Base-by-base conservation (phyloP, 35 echinoderm and acorn worm species). In the Apostichopus japonicus region DNA sequence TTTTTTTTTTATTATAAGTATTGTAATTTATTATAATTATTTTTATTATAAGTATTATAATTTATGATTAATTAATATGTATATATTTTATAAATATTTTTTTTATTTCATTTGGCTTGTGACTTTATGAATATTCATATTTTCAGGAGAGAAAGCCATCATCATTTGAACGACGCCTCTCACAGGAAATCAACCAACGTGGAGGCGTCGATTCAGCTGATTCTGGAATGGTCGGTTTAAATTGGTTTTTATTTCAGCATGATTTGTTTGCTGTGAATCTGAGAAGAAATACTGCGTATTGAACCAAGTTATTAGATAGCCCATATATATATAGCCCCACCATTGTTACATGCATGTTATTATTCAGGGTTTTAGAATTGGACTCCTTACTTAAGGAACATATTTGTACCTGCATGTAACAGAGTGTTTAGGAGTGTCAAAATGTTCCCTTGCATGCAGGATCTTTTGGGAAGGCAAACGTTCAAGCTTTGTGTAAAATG, bases 91-190 rank as follows among this genome's bases (percentile, higher is more conserved):
- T 2, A 61, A 44, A 44, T 44, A 61, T 61, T 61, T 8, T 9
- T 9, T 61, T 61, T 1, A 13, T 8, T 61, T 10, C 7, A 61
- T 61, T 8, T 61, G 13, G 57, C 7, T 61, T 5, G 0, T 61
- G 57, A 61, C 57, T 61, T 58, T 5, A 57, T 88, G 61, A 9
- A 88, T 72, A 72, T 88, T 88, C 86, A 17, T 9, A 56, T 65
- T 87, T 88, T 16, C 86, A 88, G 86, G 86, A 88, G 61, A 88
- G 86, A 33, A 71, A 71, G 22, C 86, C 90, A 8, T 55, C 90
- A 23, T 77, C 90, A 0, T 96, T 96, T 92, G 95, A 96, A 15
- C 65, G 53, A 56, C 92, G 95, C 56, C 88, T 96, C 27, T 33
- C 67, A 24, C 77, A 91, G 15, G 95, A 96, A 86, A 93, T 96